Base-by-base conservation (phyloP, 2,113 vertebrate species). In the Craseonycteris thonglongyai region DNA sequence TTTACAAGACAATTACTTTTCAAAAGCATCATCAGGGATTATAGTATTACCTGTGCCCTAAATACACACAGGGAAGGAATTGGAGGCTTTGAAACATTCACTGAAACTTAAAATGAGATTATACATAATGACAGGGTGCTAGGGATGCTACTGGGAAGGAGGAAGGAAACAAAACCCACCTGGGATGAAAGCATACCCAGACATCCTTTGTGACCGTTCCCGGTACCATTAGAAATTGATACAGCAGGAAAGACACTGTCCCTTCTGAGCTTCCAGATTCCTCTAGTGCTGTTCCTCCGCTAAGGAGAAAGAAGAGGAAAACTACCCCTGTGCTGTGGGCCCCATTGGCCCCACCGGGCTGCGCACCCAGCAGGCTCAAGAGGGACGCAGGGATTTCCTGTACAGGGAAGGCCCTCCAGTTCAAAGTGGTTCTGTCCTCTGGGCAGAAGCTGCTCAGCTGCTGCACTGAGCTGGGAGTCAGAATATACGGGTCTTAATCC, bases 111-210 rank as follows among this genome's bases (percentile, higher is more conserved):
- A 93, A 94, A 89, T 61, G 79, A 90, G 82, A 95, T 87, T 80
- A 90, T 68, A 94, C 94, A 91, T 91, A 89, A 94, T 83, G 95
- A 49, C 80, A 33, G 80, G 65, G 74, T 10, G 1, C 68, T 91
- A 92, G 75, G 71, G 74, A 65, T 80, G 49, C 90, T 28, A 8
- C 22, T 33, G 69, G 93, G 84, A 90, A 78, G 19, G 87, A 90
- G 95, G 93, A 94, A 97, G 92, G 95, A 94, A 95, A 76, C 0
- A 51, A 84, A 86, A 96, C 47, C 65, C 51, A 83, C 92, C 35
- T 0, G 15, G 93, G 66, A 84, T 86, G 80, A 91, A 95, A 76
- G 87, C 1, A 0, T 7, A 15, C 42, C 40, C 51, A 65, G 68
- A 47, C 61, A n/a, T 68, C 68, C 91, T 91, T 38, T 16, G 19